Percentiles rank a stretch among this genome's conserved stretches.
Evolutionary conservation across 2,888 invertebrate genomes (phyloP).

Genomic region (Oxytorus armatus): DNA sequence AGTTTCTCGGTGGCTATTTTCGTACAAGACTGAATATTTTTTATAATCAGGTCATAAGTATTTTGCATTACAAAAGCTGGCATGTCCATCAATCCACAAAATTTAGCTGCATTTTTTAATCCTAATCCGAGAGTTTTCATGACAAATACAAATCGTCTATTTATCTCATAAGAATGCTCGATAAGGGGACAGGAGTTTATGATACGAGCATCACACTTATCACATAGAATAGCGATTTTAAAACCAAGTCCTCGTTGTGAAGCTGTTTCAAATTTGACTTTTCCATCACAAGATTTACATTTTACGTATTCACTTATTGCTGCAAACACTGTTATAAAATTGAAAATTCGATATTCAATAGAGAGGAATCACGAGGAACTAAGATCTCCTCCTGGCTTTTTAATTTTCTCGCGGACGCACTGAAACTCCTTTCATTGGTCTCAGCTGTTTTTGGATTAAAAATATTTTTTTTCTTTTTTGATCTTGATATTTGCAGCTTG

Average conservation of each 20-base stretch:
- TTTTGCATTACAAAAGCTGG: too few species aligned
- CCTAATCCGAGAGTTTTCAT: constrained; percentile 72
- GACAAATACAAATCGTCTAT: constrained; percentile 71
- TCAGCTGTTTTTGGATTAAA: too few species aligned
- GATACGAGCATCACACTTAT: constrained; percentile 65
- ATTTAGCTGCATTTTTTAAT: constrained; percentile 70
- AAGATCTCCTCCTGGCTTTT: constrained; percentile 61
- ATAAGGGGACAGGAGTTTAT: constrained; percentile 70
- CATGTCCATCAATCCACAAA: constrained; percentile 72
- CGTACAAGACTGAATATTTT: constrained; percentile 60
- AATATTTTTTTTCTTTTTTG: too few species aligned
- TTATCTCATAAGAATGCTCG: constrained; percentile 71
- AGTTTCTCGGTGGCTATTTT: constrained; percentile 65
- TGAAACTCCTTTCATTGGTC: too few species aligned
- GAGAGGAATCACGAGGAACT: constrained; percentile 62
- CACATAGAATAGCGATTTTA: constrained; percentile 72
- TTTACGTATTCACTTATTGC: constrained; percentile 64
- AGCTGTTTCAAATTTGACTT: constrained; percentile 68
- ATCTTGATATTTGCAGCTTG: too few species aligned
- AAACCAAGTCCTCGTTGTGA: constrained; percentile 72
- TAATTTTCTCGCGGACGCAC: constrained; percentile 67
- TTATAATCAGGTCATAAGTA: too few species aligned
- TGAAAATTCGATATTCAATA: constrained; percentile 68
- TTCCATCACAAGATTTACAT: constrained; percentile 67
- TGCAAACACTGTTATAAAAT: constrained; percentile 67